Evolutionary conservation across 2,888 invertebrate genomes (phyloP).

Genomic region (Macaria notata): DNA sequence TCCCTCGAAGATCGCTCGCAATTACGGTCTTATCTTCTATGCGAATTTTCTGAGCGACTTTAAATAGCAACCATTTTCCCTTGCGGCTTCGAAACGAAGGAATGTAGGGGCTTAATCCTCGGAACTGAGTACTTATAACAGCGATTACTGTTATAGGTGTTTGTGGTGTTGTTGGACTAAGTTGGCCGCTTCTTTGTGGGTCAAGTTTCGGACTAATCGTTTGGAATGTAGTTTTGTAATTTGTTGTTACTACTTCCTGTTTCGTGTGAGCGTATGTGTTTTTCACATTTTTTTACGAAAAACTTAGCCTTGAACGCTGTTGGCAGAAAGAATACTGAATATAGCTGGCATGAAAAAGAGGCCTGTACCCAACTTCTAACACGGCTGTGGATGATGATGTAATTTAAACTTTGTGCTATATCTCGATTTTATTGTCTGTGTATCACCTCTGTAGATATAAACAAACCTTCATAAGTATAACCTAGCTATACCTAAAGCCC

Average conservation of each 20-base stretch:
- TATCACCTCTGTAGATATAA: too few species aligned
- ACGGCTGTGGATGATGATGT: too few species aligned
- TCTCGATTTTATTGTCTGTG: too few species aligned
- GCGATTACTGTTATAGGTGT: conserved; percentile 50
- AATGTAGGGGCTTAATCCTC: conserved; percentile 53
- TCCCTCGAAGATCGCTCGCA: conserved; percentile 62
- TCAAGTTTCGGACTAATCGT: conserved; percentile 21
- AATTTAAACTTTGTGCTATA: too few species aligned
- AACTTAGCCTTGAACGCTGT: too few species aligned
- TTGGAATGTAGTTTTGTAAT: conserved; percentile 5
- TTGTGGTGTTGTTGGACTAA: conserved; percentile 41
- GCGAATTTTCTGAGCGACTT: conserved; percentile 71
- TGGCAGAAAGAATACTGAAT: too few species aligned
- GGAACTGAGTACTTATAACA: conserved; percentile 51
- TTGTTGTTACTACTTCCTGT: not conserved
- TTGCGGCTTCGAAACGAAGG: conserved; percentile 51
- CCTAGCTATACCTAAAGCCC: too few species aligned
- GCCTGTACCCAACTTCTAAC: too few species aligned
- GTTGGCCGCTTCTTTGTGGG: conserved; percentile 25
- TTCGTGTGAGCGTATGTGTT: not conserved
- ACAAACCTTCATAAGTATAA: too few species aligned
- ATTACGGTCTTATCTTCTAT: conserved; percentile 70
- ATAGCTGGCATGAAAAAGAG: too few species aligned
- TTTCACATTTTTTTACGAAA: too few species aligned
- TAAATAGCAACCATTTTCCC: conserved; percentile 72